phyloP scores from a whole-genome alignment of 1,140 invertebrate species.

The Drosophila grimshawi region DNA sequence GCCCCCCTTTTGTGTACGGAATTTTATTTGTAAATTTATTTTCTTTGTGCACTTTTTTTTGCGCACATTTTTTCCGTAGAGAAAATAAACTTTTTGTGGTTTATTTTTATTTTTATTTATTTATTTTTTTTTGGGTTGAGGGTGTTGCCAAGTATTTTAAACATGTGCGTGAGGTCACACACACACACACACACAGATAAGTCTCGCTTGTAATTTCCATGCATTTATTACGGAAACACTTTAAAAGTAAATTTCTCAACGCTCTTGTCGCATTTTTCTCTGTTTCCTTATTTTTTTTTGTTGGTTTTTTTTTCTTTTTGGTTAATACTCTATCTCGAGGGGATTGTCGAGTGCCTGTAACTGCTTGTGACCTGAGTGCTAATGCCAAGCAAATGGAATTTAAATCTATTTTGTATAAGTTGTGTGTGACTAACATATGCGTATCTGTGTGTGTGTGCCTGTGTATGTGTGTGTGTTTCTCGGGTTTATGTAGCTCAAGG shows the following conservation, averaged over 20 bases:
- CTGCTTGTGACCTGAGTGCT: constrained; percentile 62
- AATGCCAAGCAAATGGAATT: constrained; percentile 70
- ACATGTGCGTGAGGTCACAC: constrained; percentile 56
- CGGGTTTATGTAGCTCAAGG: constrained; percentile 28
- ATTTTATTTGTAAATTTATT: constrained; percentile 75
- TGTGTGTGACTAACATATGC: constrained; percentile 57
- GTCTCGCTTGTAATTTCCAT: constrained; percentile 39
- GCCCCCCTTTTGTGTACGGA: constrained; percentile 37
- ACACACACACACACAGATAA: constrained; percentile 5
- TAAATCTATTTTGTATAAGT: constrained; percentile 73
- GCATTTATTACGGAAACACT: constrained; percentile 66
- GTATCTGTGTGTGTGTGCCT: constrained; percentile 18
- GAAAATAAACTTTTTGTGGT: constrained; percentile 53
- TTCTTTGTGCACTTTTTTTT: constrained; percentile 50
- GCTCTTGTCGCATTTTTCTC: constrained; percentile 34
- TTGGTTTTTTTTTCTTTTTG: constrained; percentile 7
- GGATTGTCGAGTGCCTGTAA: constrained; percentile 38
- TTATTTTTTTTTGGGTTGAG: constrained; percentile 7
- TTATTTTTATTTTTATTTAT: constrained; percentile 25
- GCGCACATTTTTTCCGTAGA: constrained; percentile 23
- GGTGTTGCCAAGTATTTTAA: constrained; percentile 46
- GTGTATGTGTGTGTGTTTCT: neutral
- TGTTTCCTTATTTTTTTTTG: constrained; percentile 2
- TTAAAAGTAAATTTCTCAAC: constrained; percentile 66
- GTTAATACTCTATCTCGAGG: constrained; percentile 35